phyloP scores from a whole-genome alignment of 2,888 invertebrate species.

The Celastrina argiolus region DNA sequence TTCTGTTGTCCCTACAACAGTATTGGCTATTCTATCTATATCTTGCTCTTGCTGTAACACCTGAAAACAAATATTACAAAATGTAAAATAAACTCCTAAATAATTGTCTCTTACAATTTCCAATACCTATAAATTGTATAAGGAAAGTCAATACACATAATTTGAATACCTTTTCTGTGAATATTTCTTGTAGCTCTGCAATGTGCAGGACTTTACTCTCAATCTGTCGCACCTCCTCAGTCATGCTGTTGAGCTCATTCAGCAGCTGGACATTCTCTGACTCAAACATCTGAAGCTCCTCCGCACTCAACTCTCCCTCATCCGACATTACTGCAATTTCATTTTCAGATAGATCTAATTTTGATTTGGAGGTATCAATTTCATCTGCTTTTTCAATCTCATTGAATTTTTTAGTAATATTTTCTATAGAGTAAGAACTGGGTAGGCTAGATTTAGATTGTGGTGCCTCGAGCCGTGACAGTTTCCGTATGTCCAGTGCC shows the following conservation, averaged over 20 bases:
- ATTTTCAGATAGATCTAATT: conserved; percentile 61
- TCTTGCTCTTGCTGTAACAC: conserved; percentile 95
- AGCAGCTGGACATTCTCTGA: conserved; percentile 92
- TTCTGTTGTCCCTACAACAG: conserved; percentile 94
- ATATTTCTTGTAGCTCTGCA: conserved; percentile 95
- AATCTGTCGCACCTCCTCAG: conserved; percentile 93
- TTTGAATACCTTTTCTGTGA: conserved; percentile 89
- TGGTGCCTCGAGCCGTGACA: conserved; percentile 82
- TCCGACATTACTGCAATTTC: conserved; percentile 70
- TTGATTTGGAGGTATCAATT: conserved; percentile 48
- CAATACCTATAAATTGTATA: not conserved
- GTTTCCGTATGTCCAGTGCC: conserved; percentile 88
- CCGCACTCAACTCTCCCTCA: conserved; percentile 85
- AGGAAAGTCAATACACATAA: not conserved
- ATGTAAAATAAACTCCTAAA: not conserved
- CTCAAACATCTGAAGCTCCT: conserved; percentile 95
- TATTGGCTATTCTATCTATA: conserved; percentile 92
- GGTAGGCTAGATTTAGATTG: conserved; percentile 52
- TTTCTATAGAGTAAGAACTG: conserved; percentile 49
- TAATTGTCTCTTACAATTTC: no score
- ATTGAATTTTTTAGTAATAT: conserved; percentile 42
- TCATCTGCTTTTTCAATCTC: conserved; percentile 40
- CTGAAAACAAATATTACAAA: conserved; percentile 46
- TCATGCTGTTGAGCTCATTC: conserved; percentile 91
- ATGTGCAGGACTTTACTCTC: conserved; percentile 96